These are phyloP conservation scores for Lasioglossum figueresi DNA, from an alignment of 2,888 invertebrate species.

Conservation along the genomic window DNA sequence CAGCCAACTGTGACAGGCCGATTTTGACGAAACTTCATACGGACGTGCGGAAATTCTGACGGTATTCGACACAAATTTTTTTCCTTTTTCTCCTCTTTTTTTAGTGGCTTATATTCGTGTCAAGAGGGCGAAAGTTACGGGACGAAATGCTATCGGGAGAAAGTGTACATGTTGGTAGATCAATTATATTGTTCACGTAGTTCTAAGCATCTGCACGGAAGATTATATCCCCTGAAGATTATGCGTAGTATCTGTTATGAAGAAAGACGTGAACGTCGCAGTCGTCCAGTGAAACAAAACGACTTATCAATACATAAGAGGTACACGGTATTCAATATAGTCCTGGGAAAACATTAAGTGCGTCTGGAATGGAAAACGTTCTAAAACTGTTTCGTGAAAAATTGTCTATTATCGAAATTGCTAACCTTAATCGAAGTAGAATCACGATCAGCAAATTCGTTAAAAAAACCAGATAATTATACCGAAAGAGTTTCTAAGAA, in stretches of 20 bases:
- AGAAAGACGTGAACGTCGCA: background rate
- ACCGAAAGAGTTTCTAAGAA: too few relatives aligned
- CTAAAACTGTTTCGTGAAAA: too few relatives aligned
- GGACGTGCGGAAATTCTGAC: background rate
- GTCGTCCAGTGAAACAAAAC: background rate
- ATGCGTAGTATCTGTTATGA: background rate
- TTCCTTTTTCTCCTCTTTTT: background rate
- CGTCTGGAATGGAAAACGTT: too few relatives aligned
- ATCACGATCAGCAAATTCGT: background rate
- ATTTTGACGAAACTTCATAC: background rate
- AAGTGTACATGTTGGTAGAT: too few relatives aligned
- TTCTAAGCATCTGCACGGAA: background rate
- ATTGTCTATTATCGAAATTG: background rate
- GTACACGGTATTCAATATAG: too few relatives aligned
- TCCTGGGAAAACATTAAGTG: too few relatives aligned
- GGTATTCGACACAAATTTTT: background rate
- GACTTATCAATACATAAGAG: background rate
- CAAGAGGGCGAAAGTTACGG: background rate
- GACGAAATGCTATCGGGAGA: too few relatives aligned
- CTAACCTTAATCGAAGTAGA: background rate
- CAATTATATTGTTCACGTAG: background rate
- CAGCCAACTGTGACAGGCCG: background rate
- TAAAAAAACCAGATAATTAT: background rate
- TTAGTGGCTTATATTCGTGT: background rate
- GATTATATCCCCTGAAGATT: background rate